phyloP scores from a whole-genome alignment of 2,888 invertebrate genomes.

The Pseudococcus jackbeardsleyi region DNA sequence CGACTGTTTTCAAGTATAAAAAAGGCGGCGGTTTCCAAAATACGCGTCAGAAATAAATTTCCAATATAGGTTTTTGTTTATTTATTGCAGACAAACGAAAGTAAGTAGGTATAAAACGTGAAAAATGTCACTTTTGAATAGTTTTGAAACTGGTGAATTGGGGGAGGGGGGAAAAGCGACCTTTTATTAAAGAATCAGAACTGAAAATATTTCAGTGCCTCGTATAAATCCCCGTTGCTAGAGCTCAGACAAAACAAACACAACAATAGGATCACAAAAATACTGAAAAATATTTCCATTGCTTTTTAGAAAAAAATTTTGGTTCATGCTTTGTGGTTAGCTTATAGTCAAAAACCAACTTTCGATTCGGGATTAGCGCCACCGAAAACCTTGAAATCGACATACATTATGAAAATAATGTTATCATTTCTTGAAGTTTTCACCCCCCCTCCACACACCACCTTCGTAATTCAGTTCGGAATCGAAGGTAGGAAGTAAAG shows the following conservation, averaged over 20 bases:
- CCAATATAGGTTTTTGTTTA: background rate
- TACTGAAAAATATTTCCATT: too few species aligned
- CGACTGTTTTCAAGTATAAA: background rate
- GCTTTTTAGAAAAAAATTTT: too few species aligned
- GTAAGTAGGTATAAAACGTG: too few species aligned
- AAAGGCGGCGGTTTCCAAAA: background rate
- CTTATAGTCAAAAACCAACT: background rate
- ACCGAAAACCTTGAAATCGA: background rate
- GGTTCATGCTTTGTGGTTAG: background rate
- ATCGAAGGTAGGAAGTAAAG: background rate
- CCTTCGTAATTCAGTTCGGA: background rate
- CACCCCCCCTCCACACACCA: background rate
- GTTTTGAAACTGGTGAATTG: background rate
- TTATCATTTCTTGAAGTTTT: background rate
- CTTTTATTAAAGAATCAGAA: too few species aligned
- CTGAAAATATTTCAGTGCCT: too few species aligned
- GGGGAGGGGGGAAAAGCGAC: background rate
- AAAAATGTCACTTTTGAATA: background rate
- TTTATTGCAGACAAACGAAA: too few species aligned
- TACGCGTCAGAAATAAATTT: background rate
- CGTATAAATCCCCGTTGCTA: too few species aligned
- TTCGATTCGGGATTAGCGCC: background rate
- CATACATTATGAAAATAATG: background rate
- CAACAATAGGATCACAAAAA: too few species aligned
- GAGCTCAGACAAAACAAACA: too few species aligned